These are phyloP conservation scores for Motacilla alba DNA, from an alignment of 2,113 vertebrate genomes.

Conservation along the genomic window DNA sequence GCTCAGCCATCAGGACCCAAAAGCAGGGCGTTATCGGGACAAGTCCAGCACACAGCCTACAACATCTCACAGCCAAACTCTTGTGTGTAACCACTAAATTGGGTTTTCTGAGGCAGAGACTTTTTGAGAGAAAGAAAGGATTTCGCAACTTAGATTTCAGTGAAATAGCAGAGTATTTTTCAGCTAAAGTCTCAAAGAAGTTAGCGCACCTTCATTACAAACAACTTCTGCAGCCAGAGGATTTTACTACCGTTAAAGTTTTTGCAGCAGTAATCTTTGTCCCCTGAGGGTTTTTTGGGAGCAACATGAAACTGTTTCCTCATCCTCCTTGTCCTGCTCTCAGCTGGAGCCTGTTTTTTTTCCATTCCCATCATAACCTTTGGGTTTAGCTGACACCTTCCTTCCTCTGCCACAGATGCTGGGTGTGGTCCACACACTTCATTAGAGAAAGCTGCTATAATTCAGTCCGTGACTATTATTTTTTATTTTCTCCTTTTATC, in stretches of 20 bases:
- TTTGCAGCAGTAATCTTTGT: conserved; percentile 40
- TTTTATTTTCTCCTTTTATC: background rate
- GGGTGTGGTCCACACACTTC: conserved; percentile 50
- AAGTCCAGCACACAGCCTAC: background rate
- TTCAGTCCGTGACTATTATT: background rate
- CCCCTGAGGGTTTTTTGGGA: conserved; percentile 32
- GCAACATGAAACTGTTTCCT: conserved; percentile 55
- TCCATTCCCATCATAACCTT: conserved; percentile 28
- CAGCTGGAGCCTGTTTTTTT: conserved; percentile 52
- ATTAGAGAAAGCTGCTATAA: conserved; percentile 16
- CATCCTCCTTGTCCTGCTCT: conserved; percentile 18
- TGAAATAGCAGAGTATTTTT: background rate
- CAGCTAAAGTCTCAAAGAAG: background rate
- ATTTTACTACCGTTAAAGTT: conserved; percentile 51
- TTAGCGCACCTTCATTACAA: conserved; percentile 25
- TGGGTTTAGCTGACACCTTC: conserved; percentile 31
- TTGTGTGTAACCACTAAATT: background rate
- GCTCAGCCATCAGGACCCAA: background rate
- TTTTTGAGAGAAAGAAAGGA: background rate
- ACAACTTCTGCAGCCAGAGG: conserved; percentile 47
- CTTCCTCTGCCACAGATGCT: conserved; percentile 25
- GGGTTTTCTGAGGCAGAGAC: background rate
- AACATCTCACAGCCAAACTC: background rate
- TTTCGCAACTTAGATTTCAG: background rate
- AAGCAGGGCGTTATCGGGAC: background rate